These are phyloP conservation scores for Schizaphis graminum DNA, from an alignment of 2,888 invertebrate genomes.

Conservation along the genomic window DNA sequence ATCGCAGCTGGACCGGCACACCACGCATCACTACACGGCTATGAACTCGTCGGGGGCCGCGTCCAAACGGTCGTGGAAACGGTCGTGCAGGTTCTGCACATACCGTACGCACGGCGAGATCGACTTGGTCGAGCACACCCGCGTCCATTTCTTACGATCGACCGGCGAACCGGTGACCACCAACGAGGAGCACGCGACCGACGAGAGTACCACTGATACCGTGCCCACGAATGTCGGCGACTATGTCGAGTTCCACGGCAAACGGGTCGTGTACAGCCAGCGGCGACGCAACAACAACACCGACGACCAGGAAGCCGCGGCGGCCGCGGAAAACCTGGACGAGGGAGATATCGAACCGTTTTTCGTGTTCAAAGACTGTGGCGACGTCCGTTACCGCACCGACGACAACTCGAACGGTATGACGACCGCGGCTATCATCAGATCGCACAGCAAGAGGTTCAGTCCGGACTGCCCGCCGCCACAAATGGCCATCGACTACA, in stretches of 20 bases:
- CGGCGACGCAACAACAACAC: background rate
- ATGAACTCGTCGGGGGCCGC: background rate
- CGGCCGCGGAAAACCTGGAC: too few relatives aligned
- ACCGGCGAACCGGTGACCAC: background rate
- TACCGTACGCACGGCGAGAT: background rate
- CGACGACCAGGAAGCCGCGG: background rate
- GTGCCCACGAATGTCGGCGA: background rate
- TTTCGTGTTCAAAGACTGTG: constrained; percentile 43
- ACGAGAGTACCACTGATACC: background rate
- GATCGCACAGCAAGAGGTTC: background rate
- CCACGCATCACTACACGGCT: background rate
- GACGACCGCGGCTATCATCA: background rate
- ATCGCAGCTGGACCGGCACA: background rate
- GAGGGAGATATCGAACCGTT: constrained; percentile 20
- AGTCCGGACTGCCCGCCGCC: background rate
- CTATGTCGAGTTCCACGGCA: constrained; percentile 27
- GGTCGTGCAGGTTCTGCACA: constrained; percentile 24
- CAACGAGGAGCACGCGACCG: background rate
- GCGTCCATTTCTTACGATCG: constrained; percentile 37
- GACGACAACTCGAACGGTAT: background rate
- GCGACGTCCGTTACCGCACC: background rate
- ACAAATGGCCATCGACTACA: background rate
- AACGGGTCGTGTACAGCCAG: background rate
- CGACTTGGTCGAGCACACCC: constrained; percentile 22
- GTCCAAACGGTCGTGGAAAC: background rate